Evolutionary conservation across 2,113 vertebrate species (phyloP), one percentile per base, ranked within the genome.

Genomic region (Hydrochoerus hydrochaeris): DNA sequence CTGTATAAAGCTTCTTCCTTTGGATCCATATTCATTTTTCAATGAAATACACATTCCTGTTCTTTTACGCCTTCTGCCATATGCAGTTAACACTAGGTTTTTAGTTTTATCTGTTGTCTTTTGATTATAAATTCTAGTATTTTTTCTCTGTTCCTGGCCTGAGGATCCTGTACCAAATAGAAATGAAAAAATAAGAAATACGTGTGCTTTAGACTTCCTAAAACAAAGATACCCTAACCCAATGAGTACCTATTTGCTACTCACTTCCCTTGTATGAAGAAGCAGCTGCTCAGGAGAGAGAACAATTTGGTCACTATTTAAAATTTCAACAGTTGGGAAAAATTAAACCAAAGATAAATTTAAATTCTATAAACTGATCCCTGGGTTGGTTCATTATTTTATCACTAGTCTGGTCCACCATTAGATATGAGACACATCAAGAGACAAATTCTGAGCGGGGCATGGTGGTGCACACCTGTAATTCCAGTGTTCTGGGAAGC

Each of bases 141-240:
- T 52, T 41, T 54, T 69, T 12, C 32, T 91, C 63, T 89, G 91
- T 60, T 97, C 44, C 32, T 73, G 96, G 92, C n/a, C 58, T 41
- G 95, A 86, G 20, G 90, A 24, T 41, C 91, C 98, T 99, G 1
- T 20, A 92, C 69, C 57, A 96, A 98, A 97, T 1, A 97, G 14
- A 96, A 83, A 90, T 3, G 63, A 95, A 63, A 22, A 88, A 96
- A 85, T 41, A n/a, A 96, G 57, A 97, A 95, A 91, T 26, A 84
- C 4, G 1, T 75, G 28, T 65, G 67, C 44, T 94, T 95, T 82
- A 75, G 13, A 28, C 28, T 95, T 88, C 62, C 30, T 71, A 86
- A 92, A 94, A 92, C 54, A 86, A 49, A 32, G 73, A 52, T 52
- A 63, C 28, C 44, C 24, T 85, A 86, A 44, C 32, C 91, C 52